A percentile compares a stretch with the other conserved stretches of the same genome.
Evolutionary conservation across 2,113 vertebrate genomes (phyloP).

Genomic region (Hemichromis elongatus): DNA sequence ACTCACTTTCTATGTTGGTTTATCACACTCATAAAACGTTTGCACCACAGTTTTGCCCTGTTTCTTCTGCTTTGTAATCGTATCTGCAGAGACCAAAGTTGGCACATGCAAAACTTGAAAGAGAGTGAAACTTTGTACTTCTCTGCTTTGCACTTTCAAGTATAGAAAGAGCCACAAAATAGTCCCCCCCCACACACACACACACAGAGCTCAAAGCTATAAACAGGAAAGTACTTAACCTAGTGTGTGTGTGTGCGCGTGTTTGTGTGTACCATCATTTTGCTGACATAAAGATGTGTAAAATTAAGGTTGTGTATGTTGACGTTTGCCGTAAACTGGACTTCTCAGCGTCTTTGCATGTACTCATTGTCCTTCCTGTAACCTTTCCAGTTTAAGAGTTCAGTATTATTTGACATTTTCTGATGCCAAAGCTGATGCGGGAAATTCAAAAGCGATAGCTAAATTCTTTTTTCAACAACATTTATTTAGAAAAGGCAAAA

Average conservation of each 20-base stretch:
- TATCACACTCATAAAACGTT: background rate
- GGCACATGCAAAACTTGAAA: background rate
- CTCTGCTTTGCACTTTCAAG: background rate
- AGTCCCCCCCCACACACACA: no score
- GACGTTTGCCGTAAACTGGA: fast-evolving
- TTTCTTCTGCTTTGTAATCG: background rate
- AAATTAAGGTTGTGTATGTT: background rate
- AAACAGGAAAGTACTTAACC: background rate
- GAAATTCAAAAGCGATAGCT: no score
- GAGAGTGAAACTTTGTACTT: background rate
- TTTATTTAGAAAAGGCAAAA: no score
- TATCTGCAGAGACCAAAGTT: background rate
- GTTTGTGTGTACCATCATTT: background rate
- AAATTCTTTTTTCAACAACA: background rate
- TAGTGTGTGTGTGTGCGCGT: background rate
- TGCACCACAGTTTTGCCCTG: background rate
- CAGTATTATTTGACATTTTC: background rate
- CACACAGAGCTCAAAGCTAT: background rate
- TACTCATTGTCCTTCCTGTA: background rate
- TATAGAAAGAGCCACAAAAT: background rate
- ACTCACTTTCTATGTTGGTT: background rate
- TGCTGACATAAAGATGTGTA: background rate
- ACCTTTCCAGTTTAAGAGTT: background rate
- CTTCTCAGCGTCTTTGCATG: background rate
- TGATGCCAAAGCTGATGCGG: background rate